Evolutionary conservation across 2,797 vertebrate species (phyloP), one percentile per base, ranked within the genome.

Genomic region (Onychomys leucogaster): DNA sequence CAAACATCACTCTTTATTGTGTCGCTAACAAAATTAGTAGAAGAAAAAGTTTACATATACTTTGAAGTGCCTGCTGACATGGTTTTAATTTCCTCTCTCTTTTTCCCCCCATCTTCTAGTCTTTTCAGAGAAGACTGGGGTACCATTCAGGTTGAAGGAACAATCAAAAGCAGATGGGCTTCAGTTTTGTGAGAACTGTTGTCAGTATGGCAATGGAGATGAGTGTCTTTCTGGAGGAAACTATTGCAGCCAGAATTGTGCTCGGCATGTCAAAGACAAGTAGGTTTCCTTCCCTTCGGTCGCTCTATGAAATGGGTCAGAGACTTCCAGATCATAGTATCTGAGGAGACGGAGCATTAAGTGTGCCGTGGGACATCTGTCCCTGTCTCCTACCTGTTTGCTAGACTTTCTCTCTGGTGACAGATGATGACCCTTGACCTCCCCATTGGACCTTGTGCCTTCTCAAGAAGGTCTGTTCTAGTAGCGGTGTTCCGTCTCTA

Each of bases 171-270:
- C 98, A 92, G 98, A 99, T 86, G 98, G 98, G 91, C 98, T 99
- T 97, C 98, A 98, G 83, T 99, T 99, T 97, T 99, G 98, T 98
- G 99, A 99, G 97, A 99, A 98, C 97, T 99, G 99, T 96, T 99
- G 99, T 97, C 98, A 98, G 95, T 99, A 98, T 95, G 99, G 99
- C 97, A 98, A 97, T 1, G 90, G 98, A 86, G 98, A 99, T 71
- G 99, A 99, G 95, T 99, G 99, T 98, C 98, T 98, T 97, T 97
- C 98, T 94, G 98, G 98, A 97, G 99, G 99, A 95, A 99, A 98
- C 93, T 98, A 98, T 98, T 99, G 99, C 98, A 99, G 98, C 97
- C 99, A 99, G 96, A 99, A 98, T 75, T 99, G 99, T 98, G 98
- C 98, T 88, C 98, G 99, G 94, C 99, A 98, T 96, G 88, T 98